These are phyloP conservation scores for Corythoichthys intestinalis DNA, from an alignment of 2,113 vertebrate genomes.

Conservation along the genomic window DNA sequence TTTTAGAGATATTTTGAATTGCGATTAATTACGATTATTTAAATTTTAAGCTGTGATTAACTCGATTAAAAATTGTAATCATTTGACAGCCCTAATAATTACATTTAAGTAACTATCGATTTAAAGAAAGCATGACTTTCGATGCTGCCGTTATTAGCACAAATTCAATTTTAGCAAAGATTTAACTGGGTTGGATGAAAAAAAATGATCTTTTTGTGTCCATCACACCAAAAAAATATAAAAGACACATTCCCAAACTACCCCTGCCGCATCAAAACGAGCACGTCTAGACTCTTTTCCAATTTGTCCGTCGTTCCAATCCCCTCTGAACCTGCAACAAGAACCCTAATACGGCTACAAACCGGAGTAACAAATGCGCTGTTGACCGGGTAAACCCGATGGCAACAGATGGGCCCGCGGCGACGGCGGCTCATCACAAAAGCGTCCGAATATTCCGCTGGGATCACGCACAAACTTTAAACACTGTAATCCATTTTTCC, in stretches of 20 bases:
- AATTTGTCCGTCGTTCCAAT: constrained; percentile 23
- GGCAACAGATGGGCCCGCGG: constrained; percentile 85
- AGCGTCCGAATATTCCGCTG: constrained; percentile 76
- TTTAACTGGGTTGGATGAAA: no score
- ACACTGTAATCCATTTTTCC: constrained; percentile 94
- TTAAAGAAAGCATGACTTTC: no score
- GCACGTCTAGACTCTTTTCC: constrained; percentile 17
- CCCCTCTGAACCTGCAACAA: constrained; percentile 35
- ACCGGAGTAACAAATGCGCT: constrained; percentile 52
- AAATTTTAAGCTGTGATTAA: no score
- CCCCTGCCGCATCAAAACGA: constrained; percentile 31
- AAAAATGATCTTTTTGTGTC: no score
- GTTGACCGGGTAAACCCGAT: constrained; percentile 77
- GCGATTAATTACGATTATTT: no score
- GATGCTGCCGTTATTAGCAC: no score
- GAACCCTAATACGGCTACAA: constrained; percentile 31
- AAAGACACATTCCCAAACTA: constrained; percentile 7
- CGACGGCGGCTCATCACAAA: constrained; percentile 69
- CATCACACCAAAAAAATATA: no score
- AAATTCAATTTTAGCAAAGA: no score
- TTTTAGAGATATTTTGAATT: no score
- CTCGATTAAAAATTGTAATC: no score
- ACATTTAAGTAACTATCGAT: no score
- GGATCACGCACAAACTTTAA: constrained; percentile 91
- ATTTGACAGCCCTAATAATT: no score